Conservation (phyloP, 2,113 vertebrate genomes). For the Chitala chitala region DNA sequence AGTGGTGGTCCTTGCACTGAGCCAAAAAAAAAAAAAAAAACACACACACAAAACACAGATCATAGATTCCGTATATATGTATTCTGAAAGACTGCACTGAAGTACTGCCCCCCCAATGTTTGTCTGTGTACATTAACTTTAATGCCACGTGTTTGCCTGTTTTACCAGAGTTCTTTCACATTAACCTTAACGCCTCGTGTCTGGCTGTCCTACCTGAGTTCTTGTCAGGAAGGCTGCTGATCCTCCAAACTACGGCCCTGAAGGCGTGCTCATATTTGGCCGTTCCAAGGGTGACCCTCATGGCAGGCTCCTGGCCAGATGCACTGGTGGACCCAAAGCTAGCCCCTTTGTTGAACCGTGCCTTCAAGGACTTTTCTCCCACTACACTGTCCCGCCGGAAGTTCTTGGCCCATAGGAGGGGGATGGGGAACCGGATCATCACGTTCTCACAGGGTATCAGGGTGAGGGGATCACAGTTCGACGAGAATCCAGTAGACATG, state of each 20-base stretch:
- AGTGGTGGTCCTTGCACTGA: no score
- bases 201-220: constrained; percentile 71
- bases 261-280: constrained; percentile 86
- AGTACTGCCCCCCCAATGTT: no score
- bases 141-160: no score
- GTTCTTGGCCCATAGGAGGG: constrained; percentile 80
- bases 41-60: no score
- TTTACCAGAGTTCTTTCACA: no score
- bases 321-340: constrained; percentile 71
- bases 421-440: constrained; percentile 76
- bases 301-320: constrained; percentile 80
- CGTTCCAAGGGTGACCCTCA: constrained; percentile 84
- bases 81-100: no score
- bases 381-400: constrained; percentile 77
- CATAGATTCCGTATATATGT: no score
- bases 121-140: no score
- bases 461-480: constrained; percentile 72
- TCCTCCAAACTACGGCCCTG: constrained; percentile 81
- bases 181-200: background rate
- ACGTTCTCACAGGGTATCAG: constrained; percentile 83
- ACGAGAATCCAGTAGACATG: constrained; percentile 77
- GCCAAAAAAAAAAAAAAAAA: no score
- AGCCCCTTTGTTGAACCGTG: constrained; percentile 81
- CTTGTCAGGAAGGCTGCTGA: constrained; percentile 80
- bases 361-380: constrained; percentile 81